phyloP scores from a whole-genome alignment of 1,140 invertebrate genomes.

The Zaprionus camerounensis region DNA sequence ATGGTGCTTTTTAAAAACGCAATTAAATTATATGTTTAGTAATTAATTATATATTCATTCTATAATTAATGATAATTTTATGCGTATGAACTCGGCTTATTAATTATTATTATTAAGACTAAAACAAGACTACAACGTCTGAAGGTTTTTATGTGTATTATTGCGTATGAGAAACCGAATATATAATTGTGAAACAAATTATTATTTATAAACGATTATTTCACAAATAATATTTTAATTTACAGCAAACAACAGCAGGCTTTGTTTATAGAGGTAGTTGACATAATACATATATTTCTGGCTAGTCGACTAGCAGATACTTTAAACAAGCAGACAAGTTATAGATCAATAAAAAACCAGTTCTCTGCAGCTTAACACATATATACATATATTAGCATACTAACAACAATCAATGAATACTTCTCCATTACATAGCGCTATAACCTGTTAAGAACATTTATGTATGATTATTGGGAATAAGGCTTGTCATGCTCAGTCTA shows the following conservation, averaged over 20 bases:
- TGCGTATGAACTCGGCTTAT: not conserved
- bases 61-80: not conserved
- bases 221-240: too few relatives aligned
- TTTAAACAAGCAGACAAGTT: not conserved
- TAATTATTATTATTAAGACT: too few relatives aligned
- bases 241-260: too few relatives aligned
- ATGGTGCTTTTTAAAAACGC: not conserved
- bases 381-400: not conserved
- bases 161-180: not conserved
- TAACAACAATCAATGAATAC: not conserved
- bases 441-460: not conserved
- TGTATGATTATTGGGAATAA: not conserved
- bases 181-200: not conserved
- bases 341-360: not conserved
- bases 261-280: not conserved
- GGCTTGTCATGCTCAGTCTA: not conserved
- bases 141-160: too few relatives aligned
- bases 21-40: not conserved
- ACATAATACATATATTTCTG: not conserved
- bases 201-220: not conserved
- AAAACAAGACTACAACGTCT: too few relatives aligned
- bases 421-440: not conserved
- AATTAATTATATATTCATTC: not conserved
- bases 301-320: not conserved
- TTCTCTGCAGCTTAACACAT: not conserved